Percentiles rank a stretch among this genome's conserved stretches.
Evolutionary conservation across 2,888 invertebrate genomes (phyloP).

Genomic region (Leptinotarsa peninsularis): DNA sequence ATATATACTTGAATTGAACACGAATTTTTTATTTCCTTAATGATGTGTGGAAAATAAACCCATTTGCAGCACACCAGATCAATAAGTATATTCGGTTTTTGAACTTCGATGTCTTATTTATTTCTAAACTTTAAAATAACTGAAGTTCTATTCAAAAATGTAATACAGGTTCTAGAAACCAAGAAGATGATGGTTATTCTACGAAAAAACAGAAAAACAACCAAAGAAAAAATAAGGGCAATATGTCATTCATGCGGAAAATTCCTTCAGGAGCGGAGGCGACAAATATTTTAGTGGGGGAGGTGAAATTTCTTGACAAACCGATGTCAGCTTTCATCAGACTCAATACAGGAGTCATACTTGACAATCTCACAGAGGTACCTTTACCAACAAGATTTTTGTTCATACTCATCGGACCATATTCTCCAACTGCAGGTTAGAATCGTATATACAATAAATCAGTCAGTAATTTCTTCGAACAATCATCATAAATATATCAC

Average conservation of each 20-base stretch:
- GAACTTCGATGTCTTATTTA: too few relatives aligned
- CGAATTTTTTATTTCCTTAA: too few relatives aligned
- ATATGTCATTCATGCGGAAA: slow-evolving; percentile 94
- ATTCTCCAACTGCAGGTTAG: slow-evolving; percentile 52
- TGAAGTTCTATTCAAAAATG: too few relatives aligned
- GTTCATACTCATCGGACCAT: slow-evolving; percentile 91
- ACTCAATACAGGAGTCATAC: slow-evolving; percentile 85
- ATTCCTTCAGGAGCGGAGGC: slow-evolving; percentile 97
- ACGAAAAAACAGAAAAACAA: background rate
- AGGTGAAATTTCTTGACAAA: slow-evolving; percentile 94
- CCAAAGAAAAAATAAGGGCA: slow-evolving; percentile 61
- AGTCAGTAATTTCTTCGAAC: too few relatives aligned
- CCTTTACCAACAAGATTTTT: slow-evolving; percentile 95
- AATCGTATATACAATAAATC: background rate
- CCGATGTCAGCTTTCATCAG: slow-evolving; percentile 94
- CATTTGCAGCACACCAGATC: too few relatives aligned
- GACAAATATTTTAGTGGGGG: slow-evolving; percentile 96
- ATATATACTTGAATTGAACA: too few relatives aligned
- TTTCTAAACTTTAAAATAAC: too few relatives aligned
- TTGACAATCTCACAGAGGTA: slow-evolving; percentile 97
- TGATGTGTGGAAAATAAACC: too few relatives aligned
- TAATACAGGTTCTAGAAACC: too few relatives aligned
- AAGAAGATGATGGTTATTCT: too few relatives aligned
- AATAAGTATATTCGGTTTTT: too few relatives aligned
- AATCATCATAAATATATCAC: background rate